Evolutionary conservation across 1,140 invertebrate species (phyloP).

Genomic region (Drosophila mayri): DNA sequence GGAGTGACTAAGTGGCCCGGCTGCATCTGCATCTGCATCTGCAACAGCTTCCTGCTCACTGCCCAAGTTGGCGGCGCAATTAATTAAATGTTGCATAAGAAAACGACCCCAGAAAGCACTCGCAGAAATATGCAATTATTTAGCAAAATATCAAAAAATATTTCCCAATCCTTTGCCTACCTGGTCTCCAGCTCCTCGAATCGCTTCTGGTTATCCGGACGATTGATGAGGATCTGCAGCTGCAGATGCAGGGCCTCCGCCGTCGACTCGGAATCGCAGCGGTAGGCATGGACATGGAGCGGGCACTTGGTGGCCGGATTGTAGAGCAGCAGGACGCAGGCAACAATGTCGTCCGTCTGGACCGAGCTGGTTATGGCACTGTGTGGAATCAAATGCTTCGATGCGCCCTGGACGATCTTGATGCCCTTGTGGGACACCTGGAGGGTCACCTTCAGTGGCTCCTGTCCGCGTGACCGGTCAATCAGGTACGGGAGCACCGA

Average conservation of each 20-base stretch:
- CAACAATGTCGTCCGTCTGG: conserved; percentile 95
- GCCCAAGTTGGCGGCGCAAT: conserved; percentile 17
- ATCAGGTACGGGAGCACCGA: conserved; percentile 94
- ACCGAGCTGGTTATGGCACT: conserved; percentile 95
- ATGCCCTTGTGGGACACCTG: conserved; percentile 96
- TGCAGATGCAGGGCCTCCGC: conserved; percentile 93
- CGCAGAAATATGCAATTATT: neutral
- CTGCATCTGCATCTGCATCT: conserved; percentile 17
- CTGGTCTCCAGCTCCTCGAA: conserved; percentile 91
- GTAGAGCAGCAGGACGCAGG: conserved; percentile 94
- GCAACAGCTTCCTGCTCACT: conserved; percentile 37
- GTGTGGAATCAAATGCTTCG: conserved; percentile 98
- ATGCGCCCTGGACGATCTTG: conserved; percentile 93
- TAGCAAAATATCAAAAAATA: neutral
- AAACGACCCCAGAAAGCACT: conserved; percentile 13
- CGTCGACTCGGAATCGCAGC: conserved; percentile 97
- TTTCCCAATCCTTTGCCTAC: conserved; percentile 23
- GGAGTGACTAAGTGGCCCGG: conserved; percentile 50
- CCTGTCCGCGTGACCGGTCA: conserved; percentile 92
- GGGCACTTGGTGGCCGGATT: conserved; percentile 95
- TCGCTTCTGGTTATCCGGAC: conserved; percentile 95
- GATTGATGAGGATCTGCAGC: conserved; percentile 92
- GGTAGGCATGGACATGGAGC: conserved; percentile 97
- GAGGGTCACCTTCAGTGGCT: conserved; percentile 95
- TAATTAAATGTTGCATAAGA: conserved; percentile 45